Evolutionary conservation across 2,797 vertebrate genomes (phyloP).

Genomic region (Silurus lanzhouensis): DNA sequence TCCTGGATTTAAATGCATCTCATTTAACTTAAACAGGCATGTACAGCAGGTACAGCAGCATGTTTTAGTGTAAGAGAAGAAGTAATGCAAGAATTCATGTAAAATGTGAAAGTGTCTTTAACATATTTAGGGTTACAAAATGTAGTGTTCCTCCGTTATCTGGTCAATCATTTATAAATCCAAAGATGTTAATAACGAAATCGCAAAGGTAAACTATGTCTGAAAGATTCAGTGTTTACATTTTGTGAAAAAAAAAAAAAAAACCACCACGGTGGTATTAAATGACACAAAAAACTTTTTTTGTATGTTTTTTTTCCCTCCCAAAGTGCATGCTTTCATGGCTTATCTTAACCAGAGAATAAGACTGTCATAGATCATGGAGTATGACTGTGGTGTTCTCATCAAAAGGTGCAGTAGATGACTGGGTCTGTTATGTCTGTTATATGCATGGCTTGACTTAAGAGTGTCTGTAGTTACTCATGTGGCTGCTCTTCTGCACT

Average conservation of each 20-base stretch:
- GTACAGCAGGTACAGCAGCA: background rate
- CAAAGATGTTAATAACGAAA: background rate
- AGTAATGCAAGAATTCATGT: background rate
- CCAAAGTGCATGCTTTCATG: background rate
- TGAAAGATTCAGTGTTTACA: background rate
- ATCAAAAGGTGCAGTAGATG: slow-evolving; percentile 67
- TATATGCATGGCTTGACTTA: slow-evolving; percentile 45
- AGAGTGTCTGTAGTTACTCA: slow-evolving; percentile 60
- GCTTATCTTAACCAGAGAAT: slow-evolving; percentile 56
- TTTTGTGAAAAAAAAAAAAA: background rate
- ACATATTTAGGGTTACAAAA: background rate
- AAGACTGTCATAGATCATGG: slow-evolving; percentile 50
- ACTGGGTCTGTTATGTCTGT: slow-evolving; percentile 39
- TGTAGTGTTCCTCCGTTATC: background rate
- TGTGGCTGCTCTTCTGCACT: slow-evolving; percentile 40
- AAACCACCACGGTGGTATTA: background rate
- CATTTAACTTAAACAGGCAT: background rate
- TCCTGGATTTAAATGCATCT: background rate
- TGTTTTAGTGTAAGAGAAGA: background rate
- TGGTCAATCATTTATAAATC: background rate
- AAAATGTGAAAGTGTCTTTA: background rate
- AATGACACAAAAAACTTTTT: background rate
- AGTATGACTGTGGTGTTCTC: slow-evolving; percentile 49
- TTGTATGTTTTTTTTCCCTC: background rate
- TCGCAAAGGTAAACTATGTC: no score